phyloP scores from a whole-genome alignment of 2,888 invertebrate species.

The Archips xylosteana region DNA sequence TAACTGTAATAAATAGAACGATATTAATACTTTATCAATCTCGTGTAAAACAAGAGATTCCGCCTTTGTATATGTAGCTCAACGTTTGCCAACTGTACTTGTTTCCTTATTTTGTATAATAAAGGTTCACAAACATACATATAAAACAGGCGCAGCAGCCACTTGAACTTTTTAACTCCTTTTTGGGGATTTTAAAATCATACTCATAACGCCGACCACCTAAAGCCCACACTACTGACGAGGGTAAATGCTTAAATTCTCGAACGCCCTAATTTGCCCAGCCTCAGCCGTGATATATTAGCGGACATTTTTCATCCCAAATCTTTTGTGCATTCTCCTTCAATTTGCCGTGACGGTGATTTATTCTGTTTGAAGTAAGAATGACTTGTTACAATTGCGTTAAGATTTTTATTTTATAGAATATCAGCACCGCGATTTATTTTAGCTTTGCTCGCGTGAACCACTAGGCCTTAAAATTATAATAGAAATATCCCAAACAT shows the following conservation, averaged over 20 bases:
- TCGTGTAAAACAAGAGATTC: no score
- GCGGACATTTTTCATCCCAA: conserved; percentile 42
- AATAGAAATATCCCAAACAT: no score
- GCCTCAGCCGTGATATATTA: conserved; percentile 42
- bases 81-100: no score
- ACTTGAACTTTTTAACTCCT: background rate
- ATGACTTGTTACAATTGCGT: background rate
- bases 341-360: conserved; percentile 37
- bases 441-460: no score
- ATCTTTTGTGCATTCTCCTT: conserved; percentile 38
- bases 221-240: conserved; percentile 48
- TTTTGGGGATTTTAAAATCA: conserved; percentile 2
- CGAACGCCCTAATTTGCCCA: conserved; percentile 45
- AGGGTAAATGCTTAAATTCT: conserved; percentile 49
- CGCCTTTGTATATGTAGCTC: no score
- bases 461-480: no score
- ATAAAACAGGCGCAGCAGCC: background rate
- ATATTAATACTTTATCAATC: no score
- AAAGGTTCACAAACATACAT: no score
- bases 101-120: no score
- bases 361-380: conserved; percentile 19
- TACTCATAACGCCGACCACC: conserved; percentile 7
- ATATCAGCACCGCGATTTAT: no score
- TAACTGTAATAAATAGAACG: no score
- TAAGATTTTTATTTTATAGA: background rate